A percentile compares a stretch with the other conserved stretches of the same genome.
Conservation (phyloP, 2,888 invertebrate genomes). For the Baronia brevicornis region DNA sequence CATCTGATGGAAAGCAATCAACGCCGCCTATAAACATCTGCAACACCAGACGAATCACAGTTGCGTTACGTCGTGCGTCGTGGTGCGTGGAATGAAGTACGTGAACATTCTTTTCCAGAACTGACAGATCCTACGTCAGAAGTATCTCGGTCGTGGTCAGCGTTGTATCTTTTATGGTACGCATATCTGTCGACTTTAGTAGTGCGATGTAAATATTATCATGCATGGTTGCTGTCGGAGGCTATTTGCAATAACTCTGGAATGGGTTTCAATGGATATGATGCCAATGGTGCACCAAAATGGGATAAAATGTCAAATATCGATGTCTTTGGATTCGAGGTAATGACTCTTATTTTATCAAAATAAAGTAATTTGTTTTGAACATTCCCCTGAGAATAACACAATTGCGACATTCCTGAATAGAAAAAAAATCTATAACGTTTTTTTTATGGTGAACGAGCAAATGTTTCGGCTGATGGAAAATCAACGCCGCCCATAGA, state of each 20-base stretch:
- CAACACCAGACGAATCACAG: no score
- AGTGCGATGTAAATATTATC: constrained; percentile 94
- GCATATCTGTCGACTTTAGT: constrained; percentile 88
- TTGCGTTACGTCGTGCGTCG: no score
- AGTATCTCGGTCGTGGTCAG: constrained; percentile 67
- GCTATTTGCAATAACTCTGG: constrained; percentile 97
- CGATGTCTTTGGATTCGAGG: constrained; percentile 91
- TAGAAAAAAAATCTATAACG: no score
- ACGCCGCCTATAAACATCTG: no score
- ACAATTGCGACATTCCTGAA: no score
- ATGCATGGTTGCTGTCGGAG: constrained; percentile 97
- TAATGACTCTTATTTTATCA: constrained; percentile 46
- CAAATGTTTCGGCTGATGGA: no score
- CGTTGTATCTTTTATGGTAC: constrained; percentile 71
- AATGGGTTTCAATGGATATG: constrained; percentile 91
- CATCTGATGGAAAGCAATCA: no score
- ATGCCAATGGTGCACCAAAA: constrained; percentile 81
- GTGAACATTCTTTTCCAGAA: constrained; percentile 30
- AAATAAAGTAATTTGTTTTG: no score
- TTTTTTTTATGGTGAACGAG: no score
- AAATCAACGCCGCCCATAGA: no score
- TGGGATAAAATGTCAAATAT: constrained; percentile 98
- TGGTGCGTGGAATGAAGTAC: no score
- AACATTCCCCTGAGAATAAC: no score
- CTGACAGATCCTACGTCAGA: constrained; percentile 60